Evolutionary conservation across 2,113 vertebrate genomes (phyloP).

Genomic region (Pollimyrus isidori): DNA sequence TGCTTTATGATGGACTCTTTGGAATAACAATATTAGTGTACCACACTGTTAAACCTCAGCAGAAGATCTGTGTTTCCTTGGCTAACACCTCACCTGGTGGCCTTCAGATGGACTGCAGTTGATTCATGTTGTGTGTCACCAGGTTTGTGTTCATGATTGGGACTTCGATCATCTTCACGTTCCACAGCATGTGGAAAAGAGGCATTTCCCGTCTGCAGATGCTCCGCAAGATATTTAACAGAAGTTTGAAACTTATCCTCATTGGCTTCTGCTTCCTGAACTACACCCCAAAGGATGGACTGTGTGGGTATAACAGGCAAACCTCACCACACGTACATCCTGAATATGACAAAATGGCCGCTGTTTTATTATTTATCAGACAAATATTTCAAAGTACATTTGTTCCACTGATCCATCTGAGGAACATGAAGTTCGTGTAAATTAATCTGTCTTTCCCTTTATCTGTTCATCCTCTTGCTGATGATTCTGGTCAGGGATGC

Average conservation of each 20-base stretch:
- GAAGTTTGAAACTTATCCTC: slow-evolving; percentile 47
- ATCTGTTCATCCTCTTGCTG: neutral
- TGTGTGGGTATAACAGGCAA: slow-evolving; percentile 38
- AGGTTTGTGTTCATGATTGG: slow-evolving; percentile 67
- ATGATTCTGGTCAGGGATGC: neutral
- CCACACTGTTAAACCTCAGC: neutral
- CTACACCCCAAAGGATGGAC: slow-evolving; percentile 59
- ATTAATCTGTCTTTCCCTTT: neutral
- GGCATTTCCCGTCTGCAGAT: slow-evolving; percentile 49
- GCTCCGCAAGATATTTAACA: slow-evolving; percentile 50
- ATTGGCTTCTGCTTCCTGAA: slow-evolving; percentile 61
- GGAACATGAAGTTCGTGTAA: neutral
- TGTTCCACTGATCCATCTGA: neutral
- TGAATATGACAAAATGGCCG: neutral
- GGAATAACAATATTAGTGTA: neutral
- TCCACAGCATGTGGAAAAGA: slow-evolving; percentile 55
- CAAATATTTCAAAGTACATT: neutral
- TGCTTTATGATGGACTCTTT: neutral
- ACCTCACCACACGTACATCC: neutral
- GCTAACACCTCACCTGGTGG: neutral
- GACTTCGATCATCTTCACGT: slow-evolving; percentile 57
- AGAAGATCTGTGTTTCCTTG: neutral
- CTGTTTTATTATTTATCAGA: neutral
- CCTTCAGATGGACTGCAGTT: neutral
- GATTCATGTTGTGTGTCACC: slow-evolving; percentile 25